These are phyloP conservation scores for Helicolenus hilgendorfi DNA, from an alignment of 2,797 vertebrate species.

Conservation along the genomic window DNA sequence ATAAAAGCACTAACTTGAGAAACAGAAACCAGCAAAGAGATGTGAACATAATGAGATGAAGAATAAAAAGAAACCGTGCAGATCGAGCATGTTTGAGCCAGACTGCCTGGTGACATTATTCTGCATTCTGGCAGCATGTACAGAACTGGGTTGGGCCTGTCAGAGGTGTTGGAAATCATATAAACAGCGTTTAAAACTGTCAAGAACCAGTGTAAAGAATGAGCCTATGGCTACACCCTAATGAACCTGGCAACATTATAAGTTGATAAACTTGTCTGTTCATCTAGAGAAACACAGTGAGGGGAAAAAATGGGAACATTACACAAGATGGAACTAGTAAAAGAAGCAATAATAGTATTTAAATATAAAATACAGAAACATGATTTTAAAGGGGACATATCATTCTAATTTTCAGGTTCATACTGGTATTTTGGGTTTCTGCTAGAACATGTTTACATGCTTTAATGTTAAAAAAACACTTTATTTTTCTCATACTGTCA, in stretches of 20 bases:
- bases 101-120: not conserved
- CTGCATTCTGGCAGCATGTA: not conserved
- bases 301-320: not conserved
- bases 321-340: not conserved
- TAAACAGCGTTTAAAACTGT: conserved; percentile 70
- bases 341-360: not conserved
- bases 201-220: conserved; percentile 82
- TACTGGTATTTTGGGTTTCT: too few species aligned
- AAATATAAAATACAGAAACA: not conserved
- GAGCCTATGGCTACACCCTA: conserved; percentile 68
- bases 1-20: not conserved
- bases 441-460: too few species aligned
- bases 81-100: not conserved
- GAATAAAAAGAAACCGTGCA: not conserved
- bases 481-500: too few species aligned
- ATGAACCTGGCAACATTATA: conserved; percentile 36
- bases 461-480: too few species aligned
- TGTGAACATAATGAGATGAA: not conserved
- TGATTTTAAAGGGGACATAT: too few species aligned
- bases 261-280: conserved; percentile 14
- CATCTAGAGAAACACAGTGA: not conserved
- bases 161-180: conserved; percentile 63
- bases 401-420: too few species aligned
- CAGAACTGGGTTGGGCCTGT: conserved; percentile 31
- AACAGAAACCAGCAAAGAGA: not conserved